Conservation (phyloP, 92 coral and sea anemone genomes). For the Epizoanthus rinbou region DNA sequence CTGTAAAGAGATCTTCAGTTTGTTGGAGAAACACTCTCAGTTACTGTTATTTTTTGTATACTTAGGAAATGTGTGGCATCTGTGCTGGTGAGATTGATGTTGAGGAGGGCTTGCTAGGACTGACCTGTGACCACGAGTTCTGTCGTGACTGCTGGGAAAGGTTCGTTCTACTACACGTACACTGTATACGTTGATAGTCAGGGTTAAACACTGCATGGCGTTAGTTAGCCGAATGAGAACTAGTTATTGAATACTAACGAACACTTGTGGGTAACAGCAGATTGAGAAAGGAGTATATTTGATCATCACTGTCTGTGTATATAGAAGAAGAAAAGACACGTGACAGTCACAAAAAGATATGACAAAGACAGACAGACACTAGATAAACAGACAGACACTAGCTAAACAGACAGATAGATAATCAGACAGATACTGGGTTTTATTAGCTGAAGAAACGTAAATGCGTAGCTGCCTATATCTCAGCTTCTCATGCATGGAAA, state of each 20-base stretch:
- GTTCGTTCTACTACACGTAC: conserved; percentile 46
- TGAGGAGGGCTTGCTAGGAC: conserved; percentile 64
- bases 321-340: background rate
- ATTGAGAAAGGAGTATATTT: background rate
- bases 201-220: too few relatives aligned
- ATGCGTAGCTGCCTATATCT: too few relatives aligned
- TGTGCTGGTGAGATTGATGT: conserved; percentile 69
- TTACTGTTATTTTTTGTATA: background rate
- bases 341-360: background rate
- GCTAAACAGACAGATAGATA: background rate
- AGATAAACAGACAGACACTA: background rate
- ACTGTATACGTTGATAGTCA: too few relatives aligned
- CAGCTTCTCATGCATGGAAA: background rate
- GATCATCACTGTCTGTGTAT: too few relatives aligned
- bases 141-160: conserved; percentile 94
- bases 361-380: background rate
- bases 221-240: too few relatives aligned
- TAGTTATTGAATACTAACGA: too few relatives aligned
- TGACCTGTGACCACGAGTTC: conserved; percentile 89
- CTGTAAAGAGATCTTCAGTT: too few relatives aligned
- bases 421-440: too few relatives aligned
- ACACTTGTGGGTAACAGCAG: too few relatives aligned
- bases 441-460: too few relatives aligned
- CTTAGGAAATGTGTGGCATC: conserved; percentile 76
- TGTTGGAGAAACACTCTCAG: background rate